Percentiles rank a stretch among this genome's conserved stretches.
These are phyloP conservation scores for Champsocephalus gunnari DNA, from an alignment of 2,797 vertebrate genomes.

Conservation along the genomic window DNA sequence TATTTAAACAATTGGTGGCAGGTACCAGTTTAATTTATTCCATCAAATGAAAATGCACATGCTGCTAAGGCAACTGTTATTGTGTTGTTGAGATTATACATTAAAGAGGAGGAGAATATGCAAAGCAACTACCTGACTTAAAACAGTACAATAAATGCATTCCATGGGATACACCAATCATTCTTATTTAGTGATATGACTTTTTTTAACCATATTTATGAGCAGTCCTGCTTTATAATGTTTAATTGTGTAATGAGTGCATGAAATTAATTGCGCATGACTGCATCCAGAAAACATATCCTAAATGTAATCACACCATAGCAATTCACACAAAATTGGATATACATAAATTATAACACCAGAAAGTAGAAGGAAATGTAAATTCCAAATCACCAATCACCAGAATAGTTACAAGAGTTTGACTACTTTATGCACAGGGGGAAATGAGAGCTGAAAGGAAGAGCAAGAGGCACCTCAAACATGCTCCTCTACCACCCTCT, in stretches of 20 bases:
- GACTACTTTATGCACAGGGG: no score
- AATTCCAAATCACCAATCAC: no score
- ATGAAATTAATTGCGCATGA: conserved; percentile 1
- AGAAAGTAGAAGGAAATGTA: no score
- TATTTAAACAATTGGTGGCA: background rate
- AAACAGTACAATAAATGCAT: background rate
- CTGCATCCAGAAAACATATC: background rate
- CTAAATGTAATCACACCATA: background rate
- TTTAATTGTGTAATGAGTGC: background rate
- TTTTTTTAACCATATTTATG: background rate
- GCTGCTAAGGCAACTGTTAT: background rate
- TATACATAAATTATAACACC: no score
- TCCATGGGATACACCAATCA: background rate
- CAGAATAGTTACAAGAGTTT: no score
- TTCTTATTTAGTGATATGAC: background rate
- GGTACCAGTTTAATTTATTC: background rate
- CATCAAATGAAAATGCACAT: background rate
- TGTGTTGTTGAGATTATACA: background rate
- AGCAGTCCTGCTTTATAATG: background rate
- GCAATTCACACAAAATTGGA: background rate
- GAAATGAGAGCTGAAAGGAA: background rate
- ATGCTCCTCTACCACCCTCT: conserved; percentile 34
- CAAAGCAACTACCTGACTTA: background rate
- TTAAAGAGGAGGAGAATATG: background rate
- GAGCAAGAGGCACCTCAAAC: background rate